Base-by-base conservation (phyloP, 2,797 vertebrate genomes). In the Halcyon chelicuti region DNA sequence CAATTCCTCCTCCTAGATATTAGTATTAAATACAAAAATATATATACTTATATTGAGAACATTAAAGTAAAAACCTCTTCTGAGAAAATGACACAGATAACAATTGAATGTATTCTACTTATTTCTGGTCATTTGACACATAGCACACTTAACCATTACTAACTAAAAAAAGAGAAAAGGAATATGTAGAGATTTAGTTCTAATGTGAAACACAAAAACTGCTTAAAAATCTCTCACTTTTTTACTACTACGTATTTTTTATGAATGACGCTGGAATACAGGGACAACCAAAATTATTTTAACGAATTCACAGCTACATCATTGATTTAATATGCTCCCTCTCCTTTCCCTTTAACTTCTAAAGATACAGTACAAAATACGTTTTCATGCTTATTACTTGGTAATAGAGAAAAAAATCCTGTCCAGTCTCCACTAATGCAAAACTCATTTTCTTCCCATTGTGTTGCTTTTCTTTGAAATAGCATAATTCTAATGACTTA, bases 321-420 rank as follows among this genome's bases (percentile, higher is more conserved):
- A 63, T 28, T 84, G 67, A 76, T 94, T 71, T 73, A 52, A 82
- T 77, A 90, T 16, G 57, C 71, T 86, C 83, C 80, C 86, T 79
- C 39, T 87, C 33, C 74, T 91, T 88, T 72, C 40, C 15, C 33
- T 82, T 71, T 85, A 90, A 80, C 33, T 65, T 93, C 61, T 80
- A 89, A 80, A 73, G 54, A 79, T 81, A 86, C 26, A 86, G 77
- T 82, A 96, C 68, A 93, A 95, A 96, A 93, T 92, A 93, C 29
- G 21, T 47, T 83, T 96, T 71, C 46, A 68, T 66, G 42, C 54
- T 94, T 97, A 93, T 94, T 96, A 92, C 81, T 94, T 93, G 95
- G 95, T 96, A 96, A 96, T 97, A 97, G 91, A 96, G 84, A 93
- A 95, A 94, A 86, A 96, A 93, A 94, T 94, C 95, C 94, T 92